Base-by-base conservation (phyloP, 2,113 vertebrate genomes). In the Apaloderma vittatum region DNA sequence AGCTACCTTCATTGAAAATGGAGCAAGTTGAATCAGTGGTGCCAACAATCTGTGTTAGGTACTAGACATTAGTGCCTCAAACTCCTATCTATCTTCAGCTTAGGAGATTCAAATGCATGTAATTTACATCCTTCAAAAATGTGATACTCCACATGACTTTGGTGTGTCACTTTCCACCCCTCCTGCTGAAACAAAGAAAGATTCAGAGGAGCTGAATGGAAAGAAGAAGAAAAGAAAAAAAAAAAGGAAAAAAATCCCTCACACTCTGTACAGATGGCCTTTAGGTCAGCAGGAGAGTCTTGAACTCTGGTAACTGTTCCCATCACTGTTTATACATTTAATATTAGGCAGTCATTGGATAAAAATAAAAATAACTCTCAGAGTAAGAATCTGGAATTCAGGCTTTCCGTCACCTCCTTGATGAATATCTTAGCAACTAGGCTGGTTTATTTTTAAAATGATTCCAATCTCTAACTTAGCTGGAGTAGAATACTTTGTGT, bases 371-470 rank as follows among this genome's bases (percentile, higher is more conserved):
- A 88, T 77, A 94, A 43, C 90, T 86, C 72, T 59, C 68, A 80
- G 55, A 84, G 26, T 10, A 88, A 6, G 26, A 92, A 67, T 92
- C 43, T 86, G 55, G 59, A 92, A 84, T 80, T 88, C 72, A 95
- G 68, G 18, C 72, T 86, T 84, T 30, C 63, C 14, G 5, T 92
- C 86, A 95, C 34, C 55, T 84, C 51, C 37, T 66, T 86, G 96
- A 88, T 90, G 46, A 94, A 90, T 93, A 95, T 88, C 93, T 95
- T 96, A 95, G 93, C 86, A 95, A 94, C 83, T 91, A 95, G 27
- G 24, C 32, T 80, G 23, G 46, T 93, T 92, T 95, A 77, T 90
- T 95, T 95, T 97, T 74, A 71, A 94, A 93, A 84, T 48, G 0
- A 80, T 48, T 92, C 36, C 29, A 37, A 37, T 70, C 34, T 4